Base-by-base conservation (phyloP, 2,113 vertebrate genomes). In the Coturnix japonica region DNA sequence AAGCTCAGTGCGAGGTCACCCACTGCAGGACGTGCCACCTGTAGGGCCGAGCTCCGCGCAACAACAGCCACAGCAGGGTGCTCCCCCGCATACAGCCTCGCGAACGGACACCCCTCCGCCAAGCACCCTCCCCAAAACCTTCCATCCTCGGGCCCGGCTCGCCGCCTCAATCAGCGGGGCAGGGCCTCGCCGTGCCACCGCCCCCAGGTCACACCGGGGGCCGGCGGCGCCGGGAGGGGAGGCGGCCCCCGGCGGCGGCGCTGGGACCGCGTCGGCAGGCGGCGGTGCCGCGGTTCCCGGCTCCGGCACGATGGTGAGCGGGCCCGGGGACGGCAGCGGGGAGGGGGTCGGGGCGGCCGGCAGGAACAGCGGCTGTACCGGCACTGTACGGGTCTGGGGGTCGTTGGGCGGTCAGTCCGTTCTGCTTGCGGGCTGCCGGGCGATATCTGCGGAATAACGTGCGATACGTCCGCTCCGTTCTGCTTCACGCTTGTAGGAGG, bases 391-490 rank as follows among this genome's bases (percentile, higher is more conserved):
- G 49, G 49, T 51, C 25, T 26, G 49, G 25, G 23, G 51, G 51
- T 28, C 26, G 51, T 28, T 53, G 51, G 51, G 51, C 26, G 51
- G 51, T 53, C 51, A 53, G 51, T 25, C 25, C 25, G 25, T 51
- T 15, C 25, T 15, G 49, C 49, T 51, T 26, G 49, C 49, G 49
- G 49, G 49, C 13, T 53, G 51, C 25, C 51, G 51, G 51, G 26
- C 26, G 51, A 28, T 14, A 53, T 1, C 67, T 2, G 51, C 60
- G 0, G 1, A 19, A 1, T 43, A 3, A 6, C 17, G 0, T 0
- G 0, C 13, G 0, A 6, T 1, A 8, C 0, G 7, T 7, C 3
- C 0, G 28, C 67, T 49, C 37, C 3, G 37, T 4, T n/a, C 1
- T 4, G 17, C 64, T 3, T 37, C 4, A 2, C 0, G 30, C 63